These are phyloP conservation scores for Malthinus seriepunctatus DNA, from an alignment of 2,888 invertebrate species.

Conservation along the genomic window DNA sequence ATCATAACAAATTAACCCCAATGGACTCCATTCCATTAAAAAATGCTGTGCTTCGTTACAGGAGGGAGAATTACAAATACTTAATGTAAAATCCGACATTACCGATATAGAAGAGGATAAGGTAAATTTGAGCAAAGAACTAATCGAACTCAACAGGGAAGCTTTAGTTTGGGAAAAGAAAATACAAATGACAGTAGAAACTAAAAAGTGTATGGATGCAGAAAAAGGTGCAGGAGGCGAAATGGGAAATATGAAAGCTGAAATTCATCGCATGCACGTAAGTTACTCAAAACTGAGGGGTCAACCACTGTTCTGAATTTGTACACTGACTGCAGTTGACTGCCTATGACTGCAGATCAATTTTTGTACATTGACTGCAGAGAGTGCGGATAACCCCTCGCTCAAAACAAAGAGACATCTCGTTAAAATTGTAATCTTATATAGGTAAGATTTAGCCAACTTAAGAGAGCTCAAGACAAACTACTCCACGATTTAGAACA, in stretches of 20 bases:
- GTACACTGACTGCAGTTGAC: no score
- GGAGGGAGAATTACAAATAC: slow-evolving; percentile 70
- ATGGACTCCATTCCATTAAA: not conserved
- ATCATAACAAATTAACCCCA: no score
- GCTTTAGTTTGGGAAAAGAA: slow-evolving; percentile 82
- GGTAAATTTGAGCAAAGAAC: slow-evolving; percentile 63
- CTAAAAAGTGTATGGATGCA: slow-evolving; percentile 67
- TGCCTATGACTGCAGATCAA: no score
- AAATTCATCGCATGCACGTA: slow-evolving; percentile 85
- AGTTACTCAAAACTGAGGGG: no score
- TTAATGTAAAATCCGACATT: slow-evolving; percentile 71
- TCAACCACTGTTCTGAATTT: no score
- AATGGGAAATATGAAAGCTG: slow-evolving; percentile 74
- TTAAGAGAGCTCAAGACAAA: slow-evolving; percentile 62
- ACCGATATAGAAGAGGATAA: slow-evolving; percentile 69
- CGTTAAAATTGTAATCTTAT: no score
- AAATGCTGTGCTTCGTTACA: slow-evolving; percentile 46
- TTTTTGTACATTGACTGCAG: no score
- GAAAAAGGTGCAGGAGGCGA: slow-evolving; percentile 71
- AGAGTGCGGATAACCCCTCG: no score
- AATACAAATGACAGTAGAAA: slow-evolving; percentile 71
- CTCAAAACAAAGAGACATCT: no score
- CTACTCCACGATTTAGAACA: slow-evolving; percentile 67
- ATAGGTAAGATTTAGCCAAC: slow-evolving; percentile 55
- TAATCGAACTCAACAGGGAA: slow-evolving; percentile 67